These are phyloP conservation scores for Cerastoderma edule DNA, from an alignment of 2,888 invertebrate genomes.

Conservation along the genomic window DNA sequence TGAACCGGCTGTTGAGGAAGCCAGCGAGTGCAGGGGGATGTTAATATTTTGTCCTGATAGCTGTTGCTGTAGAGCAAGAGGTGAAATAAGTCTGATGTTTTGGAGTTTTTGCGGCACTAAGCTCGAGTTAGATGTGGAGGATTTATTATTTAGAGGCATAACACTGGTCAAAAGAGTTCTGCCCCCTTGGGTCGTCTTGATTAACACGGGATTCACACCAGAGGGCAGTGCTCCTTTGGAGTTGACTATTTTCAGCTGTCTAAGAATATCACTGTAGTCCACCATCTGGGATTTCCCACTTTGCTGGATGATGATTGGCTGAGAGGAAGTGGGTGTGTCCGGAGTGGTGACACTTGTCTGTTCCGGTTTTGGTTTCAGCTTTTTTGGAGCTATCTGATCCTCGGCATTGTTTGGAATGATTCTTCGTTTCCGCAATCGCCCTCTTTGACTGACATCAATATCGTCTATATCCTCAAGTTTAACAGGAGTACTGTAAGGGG, in stretches of 20 bases:
- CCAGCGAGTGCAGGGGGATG: background rate
- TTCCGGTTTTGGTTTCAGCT: slow-evolving; percentile 55
- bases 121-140: slow-evolving; percentile 10
- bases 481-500: slow-evolving; percentile 46
- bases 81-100: slow-evolving; percentile 18
- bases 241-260: slow-evolving; percentile 50
- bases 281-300: slow-evolving; percentile 55
- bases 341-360: slow-evolving; percentile 15
- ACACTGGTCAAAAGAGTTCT: slow-evolving; percentile 60
- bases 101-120: slow-evolving; percentile 11
- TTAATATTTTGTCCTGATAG: slow-evolving; percentile 4
- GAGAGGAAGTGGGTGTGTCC: slow-evolving; percentile 24
- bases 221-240: slow-evolving; percentile 15
- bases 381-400: slow-evolving; percentile 72
- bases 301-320: slow-evolving; percentile 54
- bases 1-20: background rate
- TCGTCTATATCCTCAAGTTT: slow-evolving; percentile 65
- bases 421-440: slow-evolving; percentile 77
- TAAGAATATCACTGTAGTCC: slow-evolving; percentile 52
- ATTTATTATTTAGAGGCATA: slow-evolving; percentile 34
- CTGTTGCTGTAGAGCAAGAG: slow-evolving; percentile 27
- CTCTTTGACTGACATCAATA: slow-evolving; percentile 77
- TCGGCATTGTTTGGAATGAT: slow-evolving; percentile 80
- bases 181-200: slow-evolving; percentile 62
- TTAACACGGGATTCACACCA: slow-evolving; percentile 56